phyloP scores from a whole-genome alignment of 2,888 invertebrate species.

The Empis stercorea region DNA sequence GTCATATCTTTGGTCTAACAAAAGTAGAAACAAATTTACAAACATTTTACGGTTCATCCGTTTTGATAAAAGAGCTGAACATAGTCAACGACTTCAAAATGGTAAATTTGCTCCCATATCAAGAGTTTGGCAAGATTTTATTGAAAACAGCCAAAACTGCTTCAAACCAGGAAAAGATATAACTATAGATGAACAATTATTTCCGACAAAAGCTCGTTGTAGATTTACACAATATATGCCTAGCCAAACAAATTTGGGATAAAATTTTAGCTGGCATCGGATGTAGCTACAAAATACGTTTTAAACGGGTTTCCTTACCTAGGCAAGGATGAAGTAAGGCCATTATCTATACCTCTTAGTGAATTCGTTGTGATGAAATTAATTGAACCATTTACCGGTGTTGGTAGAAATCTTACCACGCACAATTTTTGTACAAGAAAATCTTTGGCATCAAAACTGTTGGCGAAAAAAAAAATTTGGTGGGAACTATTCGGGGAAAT shows the following conservation, averaged over 20 bases:
- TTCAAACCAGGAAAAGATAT: constrained; percentile 14
- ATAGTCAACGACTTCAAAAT: constrained; percentile 5
- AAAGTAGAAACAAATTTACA: constrained; percentile 6
- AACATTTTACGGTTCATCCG: constrained; percentile 8
- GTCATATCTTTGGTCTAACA: constrained; percentile 6
- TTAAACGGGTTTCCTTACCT: constrained; percentile 2
- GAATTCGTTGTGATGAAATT: too few species aligned
- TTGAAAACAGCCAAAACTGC: constrained; percentile 1
- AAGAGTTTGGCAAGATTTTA: constrained; percentile 6
- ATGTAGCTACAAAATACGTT: constrained; percentile 1
- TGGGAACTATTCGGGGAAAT: too few species aligned
- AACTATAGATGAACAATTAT: constrained; percentile 14
- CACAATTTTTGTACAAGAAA: too few species aligned
- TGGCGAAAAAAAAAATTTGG: too few species aligned
- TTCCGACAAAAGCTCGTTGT: constrained; percentile 16
- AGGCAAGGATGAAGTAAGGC: constrained; percentile 1
- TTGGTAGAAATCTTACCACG: too few species aligned
- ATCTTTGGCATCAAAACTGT: too few species aligned
- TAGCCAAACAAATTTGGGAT: constrained; percentile 1
- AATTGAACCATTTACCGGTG: too few species aligned
- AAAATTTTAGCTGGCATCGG: constrained; percentile 3
- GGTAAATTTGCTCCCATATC: constrained; percentile 9
- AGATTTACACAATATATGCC: neutral
- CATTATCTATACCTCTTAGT: neutral
- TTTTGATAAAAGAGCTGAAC: constrained; percentile 8